Base-by-base conservation (phyloP, 2,888 invertebrate species). In the Tetragonisca angustula region DNA sequence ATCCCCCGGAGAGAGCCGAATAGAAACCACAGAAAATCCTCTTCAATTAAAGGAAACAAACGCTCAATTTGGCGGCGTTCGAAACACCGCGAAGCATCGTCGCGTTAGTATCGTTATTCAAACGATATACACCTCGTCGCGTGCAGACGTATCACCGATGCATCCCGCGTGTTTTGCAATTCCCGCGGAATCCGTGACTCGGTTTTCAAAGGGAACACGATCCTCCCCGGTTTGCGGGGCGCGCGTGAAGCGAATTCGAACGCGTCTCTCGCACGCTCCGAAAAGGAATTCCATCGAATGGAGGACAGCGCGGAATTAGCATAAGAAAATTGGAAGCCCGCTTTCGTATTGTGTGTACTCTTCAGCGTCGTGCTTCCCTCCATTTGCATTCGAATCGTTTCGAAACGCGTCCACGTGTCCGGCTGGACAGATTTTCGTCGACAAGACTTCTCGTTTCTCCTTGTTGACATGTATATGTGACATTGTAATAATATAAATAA, bases 251-350 rank as follows among this genome's bases (percentile, higher is more conserved):
- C 64, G 84, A 79, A 84, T 84, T 50, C 43, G 84, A 76, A 24
- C 79, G 79, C 79, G 79, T 79, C 76, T 72, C 64, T 32, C 43
- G 43, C 9, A 59, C 11, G 13, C 62, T 77, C 67, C 61, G 43
- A 24, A 69, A 56, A 62, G 80, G 81, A 84, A 83, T 70, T 76
- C 81, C 80, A 70, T 61, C 61, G 76, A 71, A 88, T 72, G 81
- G 59, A 70, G 79, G 71, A 64, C 75, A 73, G 52, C 5, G 76
- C 0, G 59, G 62, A 74, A 90, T 91, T 91, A 89, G 85, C 91
- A 90, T 90, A 91, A 88, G 90, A 89, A 91, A 90, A 91, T 91
- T 90, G 89, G 88, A 87, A 79, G 87, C 84, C 85, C 75, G 85
- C 89, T 89, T 90, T 88, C 86, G 83, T 87, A 79, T 87, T 69